These are phyloP conservation scores for Candoia aspera DNA, from an alignment of 2,113 vertebrate species.

Conservation along the genomic window DNA sequence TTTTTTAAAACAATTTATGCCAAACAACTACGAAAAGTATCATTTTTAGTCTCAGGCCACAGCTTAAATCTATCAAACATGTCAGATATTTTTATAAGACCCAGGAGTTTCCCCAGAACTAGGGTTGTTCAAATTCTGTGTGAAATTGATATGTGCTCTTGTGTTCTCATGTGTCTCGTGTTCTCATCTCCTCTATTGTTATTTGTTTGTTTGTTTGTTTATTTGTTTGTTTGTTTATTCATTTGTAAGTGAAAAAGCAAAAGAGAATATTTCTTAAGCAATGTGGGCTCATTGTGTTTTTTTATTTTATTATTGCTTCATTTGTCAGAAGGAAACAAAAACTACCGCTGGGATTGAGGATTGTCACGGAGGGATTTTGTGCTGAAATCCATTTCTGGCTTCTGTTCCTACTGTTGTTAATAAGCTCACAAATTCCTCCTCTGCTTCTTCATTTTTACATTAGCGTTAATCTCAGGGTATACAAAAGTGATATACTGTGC, in stretches of 20 bases:
- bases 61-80: not conserved
- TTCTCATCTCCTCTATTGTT: not conserved
- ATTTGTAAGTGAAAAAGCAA: too few species aligned
- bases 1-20: not conserved
- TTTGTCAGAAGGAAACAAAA: constrained; percentile 25
- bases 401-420: constrained; percentile 4
- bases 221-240: too few species aligned
- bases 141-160: not conserved
- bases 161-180: not conserved
- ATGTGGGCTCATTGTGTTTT: not conserved
- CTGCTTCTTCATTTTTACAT: not conserved
- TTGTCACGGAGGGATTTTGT: not conserved
- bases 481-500: not conserved
- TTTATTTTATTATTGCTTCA: constrained; percentile 10
- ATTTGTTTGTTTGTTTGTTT: not conserved
- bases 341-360: not conserved
- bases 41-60: not conserved
- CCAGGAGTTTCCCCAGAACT: not conserved
- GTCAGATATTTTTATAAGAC: not conserved
- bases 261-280: not conserved
- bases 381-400: constrained; percentile 16
- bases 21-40: not conserved
- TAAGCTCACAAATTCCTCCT: constrained; percentile 11
- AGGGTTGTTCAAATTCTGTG: not conserved
- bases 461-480: not conserved